Evolutionary conservation across 2,888 invertebrate genomes (phyloP), one percentile per base, ranked within the genome.

Genomic region (Ceriagrion tenellum): DNA sequence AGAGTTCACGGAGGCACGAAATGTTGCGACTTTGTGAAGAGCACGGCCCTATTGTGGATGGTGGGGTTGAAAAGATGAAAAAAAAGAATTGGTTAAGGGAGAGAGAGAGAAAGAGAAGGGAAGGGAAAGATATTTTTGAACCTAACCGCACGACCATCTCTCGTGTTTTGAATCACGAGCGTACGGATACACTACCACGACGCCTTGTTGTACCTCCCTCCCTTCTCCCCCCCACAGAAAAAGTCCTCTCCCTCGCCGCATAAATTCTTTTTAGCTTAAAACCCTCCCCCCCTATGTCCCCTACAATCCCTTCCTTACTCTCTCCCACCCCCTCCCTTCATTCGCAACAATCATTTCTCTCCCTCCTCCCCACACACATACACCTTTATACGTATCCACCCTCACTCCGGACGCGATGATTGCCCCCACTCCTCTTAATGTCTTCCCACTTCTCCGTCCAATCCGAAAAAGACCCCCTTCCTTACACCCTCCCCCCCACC

Each of bases 1-100:
- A 81, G 35, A 81, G 81, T 81, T 81, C 81, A 81, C 81, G 81
- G 81, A 81, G 81, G 81, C 81, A 81, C 81, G 81, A 81, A 81
- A 81, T 81, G 81, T 81, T 81, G 81, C 81, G 81, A 81, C 30
- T 81, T 59, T 16, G 59, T 20, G 59, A 59, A 59, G 59, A 26
- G 81, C n/a, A n/a, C 81, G 81, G 81, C 10, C 23, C 35, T 35
- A 13, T 16, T 16, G 59, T 59, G 16, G 16, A 81, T 13, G 81
- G 35, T 4, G 18, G 81, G 81, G 81, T 10, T 81, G 35, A 59
- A 59, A 59, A 59, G 59, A 59, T 10, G n/a, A 20, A 59, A 59
- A 59, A 59, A 59, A 59, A 59, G 59, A 59, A 59, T 59, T 20
- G 59, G 18, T 59, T 59, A 12, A 3, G 20, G 59, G 81, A 47